Evolutionary conservation across 2,797 vertebrate genomes (phyloP).

Genomic region (Erpetoichthys calabaricus): DNA sequence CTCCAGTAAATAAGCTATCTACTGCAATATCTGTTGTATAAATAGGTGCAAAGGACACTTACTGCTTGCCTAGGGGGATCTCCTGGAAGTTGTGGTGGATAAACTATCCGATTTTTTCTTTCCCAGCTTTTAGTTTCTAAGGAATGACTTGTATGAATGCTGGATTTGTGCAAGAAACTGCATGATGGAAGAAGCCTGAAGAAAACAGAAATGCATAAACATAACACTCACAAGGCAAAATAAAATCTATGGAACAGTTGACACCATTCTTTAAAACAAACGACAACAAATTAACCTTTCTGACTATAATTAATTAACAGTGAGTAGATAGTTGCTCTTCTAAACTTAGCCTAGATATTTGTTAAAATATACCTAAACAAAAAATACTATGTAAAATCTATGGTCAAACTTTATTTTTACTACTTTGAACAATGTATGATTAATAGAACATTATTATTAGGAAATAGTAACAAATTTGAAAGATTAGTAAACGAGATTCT

Average conservation of each 20-base stretch:
- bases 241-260: conserved; percentile 6
- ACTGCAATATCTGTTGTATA: neutral
- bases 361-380: too few relatives aligned
- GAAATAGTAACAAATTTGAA: too few relatives aligned
- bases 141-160: conserved; percentile 54
- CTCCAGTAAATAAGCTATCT: too few relatives aligned
- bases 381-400: too few relatives aligned
- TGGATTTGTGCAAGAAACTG: conserved; percentile 33
- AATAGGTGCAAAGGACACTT: conserved; percentile 39
- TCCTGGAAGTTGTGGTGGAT: conserved; percentile 68
- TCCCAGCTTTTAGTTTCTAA: conserved; percentile 65
- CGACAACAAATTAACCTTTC: conserved; percentile 11
- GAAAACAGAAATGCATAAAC: conserved; percentile 17
- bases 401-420: too few relatives aligned
- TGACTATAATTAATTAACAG: conserved; percentile 17
- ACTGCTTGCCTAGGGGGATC: conserved; percentile 78
- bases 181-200: conserved; percentile 31
- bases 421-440: too few relatives aligned
- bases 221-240: conserved; percentile 14
- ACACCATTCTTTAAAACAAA: conserved; percentile 11
- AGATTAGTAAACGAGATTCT: too few relatives aligned
- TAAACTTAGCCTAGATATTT: too few relatives aligned
- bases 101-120: conserved; percentile 60
- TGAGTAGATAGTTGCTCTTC: conserved; percentile 6
- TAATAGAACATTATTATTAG: too few relatives aligned